Base-by-base conservation (phyloP, 2,113 vertebrate genomes). In the Sylvietta virens region DNA sequence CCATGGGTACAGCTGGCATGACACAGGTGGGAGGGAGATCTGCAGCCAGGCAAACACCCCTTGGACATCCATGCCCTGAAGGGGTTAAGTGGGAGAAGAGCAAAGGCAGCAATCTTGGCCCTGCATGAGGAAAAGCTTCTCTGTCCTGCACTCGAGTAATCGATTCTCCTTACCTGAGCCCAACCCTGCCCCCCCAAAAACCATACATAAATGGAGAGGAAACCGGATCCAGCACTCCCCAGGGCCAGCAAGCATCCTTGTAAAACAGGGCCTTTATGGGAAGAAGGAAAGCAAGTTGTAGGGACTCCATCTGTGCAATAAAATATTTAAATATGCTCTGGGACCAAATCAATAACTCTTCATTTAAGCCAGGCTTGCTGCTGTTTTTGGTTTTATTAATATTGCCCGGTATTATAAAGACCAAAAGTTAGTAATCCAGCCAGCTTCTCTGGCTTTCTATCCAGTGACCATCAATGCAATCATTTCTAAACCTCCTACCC, bases 221-320 rank as follows among this genome's bases (percentile, higher is more conserved):
- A 94, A 93, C 61, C 20, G 31, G 76, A 95, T 85, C 56, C 51
- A 83, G 74, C 51, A 40, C 11, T 89, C 91, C 66, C 81, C 40
- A 50, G 79, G 42, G 89, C 37, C 85, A 96, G 31, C 70, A 93
- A 82, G 42, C 60, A 80, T 90, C 93, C 95, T 91, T 95, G 91
- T 95, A 95, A 96, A 96, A 91, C 26, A 27, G 10, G 16, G 23
- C 24, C 66, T 87, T 95, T 89, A 80, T 72, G 35, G 54, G 57
- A 94, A 69, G 71, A 90, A 87, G 91, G 73, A 81, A 94, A 81
- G 48, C 40, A 82, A 82, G n/a, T 95, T 79, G 70, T 76, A 82
- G 70, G 33, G 31, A 8, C 60, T 87, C 45, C 90, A 90, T 64
- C 78, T 95, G 90, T 90, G 74, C 61, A 93, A 65, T 95, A 92